phyloP scores from a whole-genome alignment of 1,140 invertebrate species.

The Drosophila navojoa region DNA sequence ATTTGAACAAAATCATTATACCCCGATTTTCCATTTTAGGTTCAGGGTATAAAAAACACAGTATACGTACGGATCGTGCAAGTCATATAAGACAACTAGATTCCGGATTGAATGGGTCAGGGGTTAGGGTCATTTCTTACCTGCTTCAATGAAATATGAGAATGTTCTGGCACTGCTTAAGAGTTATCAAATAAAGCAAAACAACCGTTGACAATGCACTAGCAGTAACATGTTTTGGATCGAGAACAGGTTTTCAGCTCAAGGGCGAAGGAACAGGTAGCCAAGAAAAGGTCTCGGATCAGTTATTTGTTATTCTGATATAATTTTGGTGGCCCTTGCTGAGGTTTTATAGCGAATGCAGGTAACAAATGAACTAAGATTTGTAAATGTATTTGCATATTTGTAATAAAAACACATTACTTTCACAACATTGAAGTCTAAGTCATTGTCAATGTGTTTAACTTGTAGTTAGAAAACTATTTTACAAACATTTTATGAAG shows the following conservation, averaged over 20 bases:
- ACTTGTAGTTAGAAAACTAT: no score
- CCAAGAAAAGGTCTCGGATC: constrained; percentile 43
- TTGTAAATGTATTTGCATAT: no score
- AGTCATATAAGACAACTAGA: constrained; percentile 11
- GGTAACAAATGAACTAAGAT: not conserved
- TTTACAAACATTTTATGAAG: no score
- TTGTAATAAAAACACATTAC: no score
- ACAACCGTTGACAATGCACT: constrained; percentile 58
- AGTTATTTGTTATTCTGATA: constrained; percentile 56
- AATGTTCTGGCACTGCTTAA: constrained; percentile 64
- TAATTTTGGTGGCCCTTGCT: no score
- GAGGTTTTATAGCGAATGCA: no score
- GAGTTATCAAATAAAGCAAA: constrained; percentile 56
- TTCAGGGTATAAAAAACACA: not conserved
- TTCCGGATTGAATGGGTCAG: not conserved
- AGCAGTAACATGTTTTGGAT: constrained; percentile 61
- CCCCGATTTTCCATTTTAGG: no score
- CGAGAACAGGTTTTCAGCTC: constrained; percentile 65
- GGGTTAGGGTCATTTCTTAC: constrained; percentile 44
- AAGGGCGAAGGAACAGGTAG: constrained; percentile 60
- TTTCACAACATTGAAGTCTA: no score
- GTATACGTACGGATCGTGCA: not conserved
- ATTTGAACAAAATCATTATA: no score
- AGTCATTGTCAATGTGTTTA: no score
- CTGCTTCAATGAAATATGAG: constrained; percentile 74